These are phyloP conservation scores for Venustoraphidia nigricollis DNA, from an alignment of 2,888 invertebrate genomes.

Conservation along the genomic window DNA sequence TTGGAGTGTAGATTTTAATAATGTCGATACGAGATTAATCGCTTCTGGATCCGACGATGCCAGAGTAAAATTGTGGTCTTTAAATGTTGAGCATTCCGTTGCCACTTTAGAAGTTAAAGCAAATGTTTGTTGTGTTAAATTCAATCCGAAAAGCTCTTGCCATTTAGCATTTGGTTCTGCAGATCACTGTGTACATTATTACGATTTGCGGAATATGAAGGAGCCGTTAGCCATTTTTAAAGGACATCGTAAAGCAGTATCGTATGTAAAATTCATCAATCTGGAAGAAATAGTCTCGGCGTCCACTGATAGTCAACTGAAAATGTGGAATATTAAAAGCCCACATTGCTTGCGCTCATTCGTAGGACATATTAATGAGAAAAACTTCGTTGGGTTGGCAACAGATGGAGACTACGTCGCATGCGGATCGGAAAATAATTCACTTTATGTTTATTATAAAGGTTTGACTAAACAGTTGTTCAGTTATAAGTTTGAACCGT, in stretches of 20 bases:
- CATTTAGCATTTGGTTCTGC: slow-evolving; percentile 93
- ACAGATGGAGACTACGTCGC: slow-evolving; percentile 86
- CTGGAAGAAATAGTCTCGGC: slow-evolving; percentile 77
- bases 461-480: slow-evolving; percentile 75
- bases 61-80: slow-evolving; percentile 81
- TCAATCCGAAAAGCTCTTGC: slow-evolving; percentile 69
- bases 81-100: slow-evolving; percentile 74
- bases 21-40: slow-evolving; percentile 73
- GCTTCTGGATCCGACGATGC: slow-evolving; percentile 90
- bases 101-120: slow-evolving; percentile 84
- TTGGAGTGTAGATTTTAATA: slow-evolving; percentile 93
- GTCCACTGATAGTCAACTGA: slow-evolving; percentile 79
- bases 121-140: slow-evolving; percentile 91
- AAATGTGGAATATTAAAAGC: slow-evolving; percentile 74
- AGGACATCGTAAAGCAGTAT: slow-evolving; percentile 87
- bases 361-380: slow-evolving; percentile 85
- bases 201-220: slow-evolving; percentile 74
- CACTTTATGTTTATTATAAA: slow-evolving; percentile 82
- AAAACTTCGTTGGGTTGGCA: slow-evolving; percentile 88
- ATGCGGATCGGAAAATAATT: slow-evolving; percentile 90
- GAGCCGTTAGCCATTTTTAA: slow-evolving; percentile 69
- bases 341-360: slow-evolving; percentile 71
- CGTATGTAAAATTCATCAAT: slow-evolving; percentile 84
- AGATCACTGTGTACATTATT: slow-evolving; percentile 92
- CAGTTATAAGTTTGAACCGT: slow-evolving; percentile 74